Conservation (phyloP, 2,797 vertebrate genomes). For the Sebastes hopkinsi region DNA sequence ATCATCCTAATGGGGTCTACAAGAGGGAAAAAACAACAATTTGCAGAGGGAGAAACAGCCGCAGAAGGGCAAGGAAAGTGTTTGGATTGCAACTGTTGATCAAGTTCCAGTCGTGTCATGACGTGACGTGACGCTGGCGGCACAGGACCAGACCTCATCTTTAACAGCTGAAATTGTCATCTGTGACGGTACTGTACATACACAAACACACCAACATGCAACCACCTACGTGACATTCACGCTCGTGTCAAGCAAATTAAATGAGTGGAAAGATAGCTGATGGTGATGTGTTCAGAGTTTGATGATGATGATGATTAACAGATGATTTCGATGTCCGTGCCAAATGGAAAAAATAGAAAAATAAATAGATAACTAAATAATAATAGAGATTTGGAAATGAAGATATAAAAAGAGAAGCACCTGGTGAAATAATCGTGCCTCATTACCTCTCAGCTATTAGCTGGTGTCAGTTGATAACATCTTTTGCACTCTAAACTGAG, state of each 20-base stretch:
- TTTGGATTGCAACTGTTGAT: constrained; percentile 59
- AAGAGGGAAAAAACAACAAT: constrained; percentile 58
- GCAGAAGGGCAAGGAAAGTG: constrained; percentile 55
- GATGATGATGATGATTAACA: too few species aligned
- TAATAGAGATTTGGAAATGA: too few species aligned
- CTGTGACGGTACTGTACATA: constrained; percentile 4
- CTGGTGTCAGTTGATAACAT: background rate
- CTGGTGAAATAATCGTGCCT: background rate
- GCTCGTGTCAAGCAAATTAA: background rate
- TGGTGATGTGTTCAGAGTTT: background rate
- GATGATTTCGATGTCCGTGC: background rate
- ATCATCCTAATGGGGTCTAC: constrained; percentile 78
- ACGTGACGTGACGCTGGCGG: background rate
- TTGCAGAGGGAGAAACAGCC: constrained; percentile 55
- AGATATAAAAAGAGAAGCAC: background rate
- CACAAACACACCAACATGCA: background rate
- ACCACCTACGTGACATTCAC: background rate
- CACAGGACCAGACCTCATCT: constrained; percentile 17
- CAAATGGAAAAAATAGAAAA: background rate
- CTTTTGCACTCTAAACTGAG: background rate
- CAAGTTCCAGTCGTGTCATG: constrained; percentile 20
- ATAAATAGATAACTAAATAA: background rate
- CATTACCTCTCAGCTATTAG: background rate
- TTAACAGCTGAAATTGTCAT: constrained; percentile 16
- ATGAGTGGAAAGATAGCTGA: background rate